These are phyloP conservation scores for Athene noctua DNA, from an alignment of 2,113 vertebrate genomes.

Conservation along the genomic window DNA sequence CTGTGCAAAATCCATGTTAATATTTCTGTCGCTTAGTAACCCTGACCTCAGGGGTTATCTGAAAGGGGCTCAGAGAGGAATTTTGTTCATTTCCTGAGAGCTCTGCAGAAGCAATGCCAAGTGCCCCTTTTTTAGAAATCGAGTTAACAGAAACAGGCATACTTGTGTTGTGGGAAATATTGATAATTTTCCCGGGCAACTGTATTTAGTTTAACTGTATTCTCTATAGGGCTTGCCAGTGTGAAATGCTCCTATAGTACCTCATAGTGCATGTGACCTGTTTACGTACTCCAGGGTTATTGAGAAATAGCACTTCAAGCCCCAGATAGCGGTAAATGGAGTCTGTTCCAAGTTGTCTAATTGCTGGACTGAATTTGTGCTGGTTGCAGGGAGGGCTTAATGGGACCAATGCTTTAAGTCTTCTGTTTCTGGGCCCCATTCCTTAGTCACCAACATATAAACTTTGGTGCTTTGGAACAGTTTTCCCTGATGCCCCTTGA, in stretches of 20 bases:
- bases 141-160: neutral
- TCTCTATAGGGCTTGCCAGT: neutral
- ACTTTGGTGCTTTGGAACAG: neutral
- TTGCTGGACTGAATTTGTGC: neutral
- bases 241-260: neutral
- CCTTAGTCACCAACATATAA: neutral
- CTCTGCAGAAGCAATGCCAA: neutral
- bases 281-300: neutral
- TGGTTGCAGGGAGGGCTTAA: neutral
- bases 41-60: conserved; percentile 60
- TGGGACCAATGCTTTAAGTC: neutral
- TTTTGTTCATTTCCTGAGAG: conserved; percentile 57
- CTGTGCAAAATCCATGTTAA: neutral
- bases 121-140: neutral
- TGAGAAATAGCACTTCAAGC: conserved; percentile 26
- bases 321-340: neutral
- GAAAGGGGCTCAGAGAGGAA: conserved; percentile 42
- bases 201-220: neutral
- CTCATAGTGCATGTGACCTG: neutral
- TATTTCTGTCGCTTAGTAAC: conserved; percentile 47
- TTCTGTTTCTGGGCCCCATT: neutral
- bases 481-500: neutral
- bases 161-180: neutral
- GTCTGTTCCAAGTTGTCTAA: neutral
- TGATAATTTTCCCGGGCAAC: neutral